A percentile compares a stretch with the other conserved stretches of the same genome.
Evolutionary conservation across 2,113 vertebrate species (phyloP).

Genomic region (Hemibagrus wyckioides): DNA sequence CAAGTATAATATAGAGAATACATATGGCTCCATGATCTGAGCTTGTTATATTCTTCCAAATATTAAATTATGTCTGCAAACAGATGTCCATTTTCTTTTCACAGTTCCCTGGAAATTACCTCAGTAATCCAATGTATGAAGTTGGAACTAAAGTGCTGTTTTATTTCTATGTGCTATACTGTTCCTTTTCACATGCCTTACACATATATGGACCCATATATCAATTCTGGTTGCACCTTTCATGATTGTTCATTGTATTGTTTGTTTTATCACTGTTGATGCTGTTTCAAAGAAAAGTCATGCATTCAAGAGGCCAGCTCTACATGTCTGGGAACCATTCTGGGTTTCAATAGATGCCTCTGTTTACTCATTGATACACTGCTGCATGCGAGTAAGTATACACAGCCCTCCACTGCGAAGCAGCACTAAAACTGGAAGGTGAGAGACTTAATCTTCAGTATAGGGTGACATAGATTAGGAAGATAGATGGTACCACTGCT

Average conservation of each 20-base stretch:
- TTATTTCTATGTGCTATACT: neutral
- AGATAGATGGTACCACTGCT: conserved; percentile 67
- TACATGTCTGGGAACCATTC: neutral
- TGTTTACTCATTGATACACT: neutral
- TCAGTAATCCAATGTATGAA: neutral
- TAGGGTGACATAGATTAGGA: conserved; percentile 67
- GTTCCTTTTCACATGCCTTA: neutral
- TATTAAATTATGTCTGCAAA: conserved; percentile 14
- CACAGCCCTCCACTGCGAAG: conserved; percentile 1
- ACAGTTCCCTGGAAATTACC: conserved; percentile 1
- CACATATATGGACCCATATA: neutral
- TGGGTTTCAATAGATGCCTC: neutral
- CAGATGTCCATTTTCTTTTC: conserved; percentile 35
- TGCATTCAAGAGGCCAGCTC: neutral
- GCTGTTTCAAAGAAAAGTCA: neutral
- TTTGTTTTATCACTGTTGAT: neutral
- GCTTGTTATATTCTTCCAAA: conserved; percentile 20
- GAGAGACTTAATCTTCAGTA: conserved; percentile 66
- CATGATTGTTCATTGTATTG: neutral
- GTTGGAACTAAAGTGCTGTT: neutral
- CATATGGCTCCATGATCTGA: conserved; percentile 49
- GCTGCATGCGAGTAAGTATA: neutral
- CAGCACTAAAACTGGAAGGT: conserved; percentile 46
- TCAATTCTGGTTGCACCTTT: neutral
- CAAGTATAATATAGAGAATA: conserved; percentile 56